Evolutionary conservation across 2,797 vertebrate species (phyloP).

Genomic region (Micrastur ruficollis): DNA sequence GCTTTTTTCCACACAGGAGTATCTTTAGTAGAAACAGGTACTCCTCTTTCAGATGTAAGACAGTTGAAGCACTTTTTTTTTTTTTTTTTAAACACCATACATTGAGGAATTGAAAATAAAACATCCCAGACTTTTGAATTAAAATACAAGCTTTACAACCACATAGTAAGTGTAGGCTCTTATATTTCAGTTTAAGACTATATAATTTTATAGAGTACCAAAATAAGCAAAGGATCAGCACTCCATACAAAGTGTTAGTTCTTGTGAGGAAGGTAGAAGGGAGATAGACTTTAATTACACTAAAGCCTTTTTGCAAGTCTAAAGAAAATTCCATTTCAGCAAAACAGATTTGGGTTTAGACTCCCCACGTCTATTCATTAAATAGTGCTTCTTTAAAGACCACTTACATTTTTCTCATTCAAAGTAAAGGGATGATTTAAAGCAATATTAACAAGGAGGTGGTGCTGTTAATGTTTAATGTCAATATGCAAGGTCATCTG

Average conservation of each 20-base stretch:
- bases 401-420: slow-evolving; percentile 44
- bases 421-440: slow-evolving; percentile 61
- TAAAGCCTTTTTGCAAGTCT: slow-evolving; percentile 5
- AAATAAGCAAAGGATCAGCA: slow-evolving; percentile 69
- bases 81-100: background rate
- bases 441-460: slow-evolving; percentile 61
- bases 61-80: background rate
- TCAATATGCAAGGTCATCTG: slow-evolving; percentile 55
- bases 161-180: slow-evolving; percentile 49
- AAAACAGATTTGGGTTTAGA: slow-evolving; percentile 27
- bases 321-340: slow-evolving; percentile 57
- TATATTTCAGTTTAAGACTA: slow-evolving; percentile 66
- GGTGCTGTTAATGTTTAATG: slow-evolving; percentile 60
- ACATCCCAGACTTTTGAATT: slow-evolving; percentile 23
- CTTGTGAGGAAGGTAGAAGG: background rate
- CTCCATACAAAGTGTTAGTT: slow-evolving; percentile 64
- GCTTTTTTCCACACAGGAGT: background rate
- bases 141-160: slow-evolving; percentile 65
- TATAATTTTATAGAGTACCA: slow-evolving; percentile 64
- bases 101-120: background rate
- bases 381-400: slow-evolving; percentile 48
- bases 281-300: slow-evolving; percentile 39
- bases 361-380: slow-evolving; percentile 25
- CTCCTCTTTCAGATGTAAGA: background rate
- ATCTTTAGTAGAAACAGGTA: background rate